Evolutionary conservation across 2,888 invertebrate species (phyloP), one percentile per base, ranked within the genome.

Genomic region (Agriopis marginaria): DNA sequence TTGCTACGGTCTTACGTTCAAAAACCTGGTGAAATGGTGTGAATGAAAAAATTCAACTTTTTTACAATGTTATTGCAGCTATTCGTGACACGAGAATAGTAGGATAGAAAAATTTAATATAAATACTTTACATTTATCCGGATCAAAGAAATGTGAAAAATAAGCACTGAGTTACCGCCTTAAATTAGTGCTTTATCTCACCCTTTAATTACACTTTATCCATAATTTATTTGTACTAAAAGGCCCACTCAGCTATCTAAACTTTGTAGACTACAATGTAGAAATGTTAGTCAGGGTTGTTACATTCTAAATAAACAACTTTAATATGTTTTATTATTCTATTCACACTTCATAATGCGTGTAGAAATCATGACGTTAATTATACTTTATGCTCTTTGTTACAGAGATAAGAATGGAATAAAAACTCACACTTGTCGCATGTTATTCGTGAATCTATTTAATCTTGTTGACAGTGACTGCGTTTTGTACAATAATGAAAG

Each of bases 391-490:
- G 56, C 23, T 50, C 44, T 56, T n/a, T 14, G 60, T n/a, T 45
- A 32, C 12, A n/a, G 17, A 23, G 55, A 64, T 64, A 42, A 9
- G 42, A 64, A 56, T 58, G 14, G 51, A 64, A 58, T 51, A 61
- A 61, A 62, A 60, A 60, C 7, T 12, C 53, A n/a, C 49, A 42
- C 12, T 60, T 49, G 47, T 54, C 47, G 12, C 50, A 67, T 44
- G 55, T 66, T 67, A 67, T 67, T 67, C 50, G 42, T 62, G 50
- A 62, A 67, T 67, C 55, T 50, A 50, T n/a, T 42, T 61, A 61
- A 54, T 50, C 49, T 49, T 61, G 61, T 66, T 66, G 49, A 61
- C 55, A 50, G 7, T 23, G 11, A 8, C 14, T 44, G n/a, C 0
- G 0, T 32, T 32, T 7, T 58, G 11, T 12, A 32, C 1, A 8